Conservation (phyloP, 2,113 vertebrate species). For the Cephalopterus ornatus region DNA sequence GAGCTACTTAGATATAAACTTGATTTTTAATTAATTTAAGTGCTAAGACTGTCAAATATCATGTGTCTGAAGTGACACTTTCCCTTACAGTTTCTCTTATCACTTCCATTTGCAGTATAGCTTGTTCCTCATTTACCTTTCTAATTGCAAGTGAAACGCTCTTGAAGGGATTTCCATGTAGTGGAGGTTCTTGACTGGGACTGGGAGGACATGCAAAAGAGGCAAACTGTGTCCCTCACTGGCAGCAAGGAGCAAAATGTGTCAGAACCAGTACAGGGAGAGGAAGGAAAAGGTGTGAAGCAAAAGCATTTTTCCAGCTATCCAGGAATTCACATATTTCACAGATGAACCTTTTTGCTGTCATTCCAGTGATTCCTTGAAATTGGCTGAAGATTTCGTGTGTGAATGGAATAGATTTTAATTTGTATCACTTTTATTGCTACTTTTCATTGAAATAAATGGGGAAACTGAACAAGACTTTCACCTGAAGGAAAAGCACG, state of each 20-base stretch:
- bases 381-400: not conserved
- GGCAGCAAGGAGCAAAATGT: not conserved
- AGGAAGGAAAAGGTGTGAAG: not conserved
- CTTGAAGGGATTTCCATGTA: constrained; percentile 9
- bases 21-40: constrained; percentile 9
- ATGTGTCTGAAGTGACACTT: not conserved
- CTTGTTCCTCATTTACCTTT: constrained; percentile 18
- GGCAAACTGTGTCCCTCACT: accelerated
- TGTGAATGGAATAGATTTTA: not conserved
- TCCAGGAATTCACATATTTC: not conserved
- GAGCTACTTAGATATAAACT: not conserved
- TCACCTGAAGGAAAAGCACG: not conserved
- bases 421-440: not conserved
- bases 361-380: not conserved
- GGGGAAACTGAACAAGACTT: not conserved
- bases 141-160: not conserved
- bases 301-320: not conserved
- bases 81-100: not conserved
- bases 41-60: not conserved
- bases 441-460: not conserved
- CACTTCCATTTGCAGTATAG: not conserved
- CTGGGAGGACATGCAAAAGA: not conserved
- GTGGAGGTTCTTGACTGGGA: not conserved
- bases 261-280: not conserved
- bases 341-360: not conserved